Percentiles rank a stretch among this genome's conserved stretches.
phyloP scores from a whole-genome alignment of 2,797 vertebrate genomes.

The Scomberomorus guttatus region DNA sequence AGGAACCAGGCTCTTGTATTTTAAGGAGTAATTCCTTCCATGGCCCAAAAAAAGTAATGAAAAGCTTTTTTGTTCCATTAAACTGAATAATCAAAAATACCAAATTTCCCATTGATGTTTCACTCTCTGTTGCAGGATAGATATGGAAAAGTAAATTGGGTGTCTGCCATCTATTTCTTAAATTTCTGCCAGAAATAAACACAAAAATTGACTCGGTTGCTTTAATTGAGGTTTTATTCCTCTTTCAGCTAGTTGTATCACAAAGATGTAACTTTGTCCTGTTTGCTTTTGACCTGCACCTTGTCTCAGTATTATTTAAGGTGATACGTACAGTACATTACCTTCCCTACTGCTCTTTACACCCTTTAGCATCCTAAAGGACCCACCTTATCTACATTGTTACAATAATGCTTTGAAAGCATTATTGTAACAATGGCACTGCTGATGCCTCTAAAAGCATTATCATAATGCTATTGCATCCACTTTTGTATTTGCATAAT shows the following conservation, averaged over 20 bases:
- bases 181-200: constrained; percentile 5
- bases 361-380: background rate
- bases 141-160: background rate
- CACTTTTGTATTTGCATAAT: constrained; percentile 24
- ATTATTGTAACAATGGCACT: background rate
- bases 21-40: constrained; percentile 11
- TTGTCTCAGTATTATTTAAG: background rate
- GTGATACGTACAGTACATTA: background rate
- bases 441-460: constrained; percentile 1
- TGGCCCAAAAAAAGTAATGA: constrained; percentile 17
- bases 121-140: constrained; percentile 1
- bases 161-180: constrained; percentile 16
- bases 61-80: constrained; percentile 36
- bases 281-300: background rate
- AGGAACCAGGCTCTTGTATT: constrained; percentile 31
- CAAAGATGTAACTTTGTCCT: background rate
- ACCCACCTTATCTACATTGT: background rate
- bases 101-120: constrained; percentile 30
- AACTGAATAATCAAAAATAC: constrained; percentile 32
- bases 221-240: background rate
- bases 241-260: background rate
- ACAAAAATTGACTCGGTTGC: background rate
- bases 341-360: background rate
- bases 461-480: constrained; percentile 43
- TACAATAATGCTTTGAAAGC: background rate